Base-by-base conservation (phyloP, 2,888 invertebrate species). In the Noctua pronuba region DNA sequence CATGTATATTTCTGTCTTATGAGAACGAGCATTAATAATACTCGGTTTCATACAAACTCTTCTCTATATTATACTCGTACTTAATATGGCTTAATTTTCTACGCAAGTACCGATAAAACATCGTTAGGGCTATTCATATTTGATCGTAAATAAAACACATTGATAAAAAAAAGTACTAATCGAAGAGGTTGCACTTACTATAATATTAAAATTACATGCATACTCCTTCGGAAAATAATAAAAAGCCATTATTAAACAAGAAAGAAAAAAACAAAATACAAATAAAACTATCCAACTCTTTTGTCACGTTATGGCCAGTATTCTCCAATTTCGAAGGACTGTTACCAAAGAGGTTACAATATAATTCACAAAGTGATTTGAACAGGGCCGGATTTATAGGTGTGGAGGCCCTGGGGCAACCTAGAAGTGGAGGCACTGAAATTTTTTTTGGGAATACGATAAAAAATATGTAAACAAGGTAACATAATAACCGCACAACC, bases 271-370 rank as follows among this genome's bases (percentile, higher is more conserved):
- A 35, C 1, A 41, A 41, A 41, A 41, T 2, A 41, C 1, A 41
- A 41, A 41, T 10, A 41, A 35, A 28, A 44, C 0, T 3, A 16
- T 18, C 2, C 10, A 41, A 41, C 8, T 41, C 2, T 41, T 10
- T 13, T 11, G 41, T 13, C 11, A 41, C 11, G 10, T 11, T 41
- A 41, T 41, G 41, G 41, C 41, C 83, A 77, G 35, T 80, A 11
- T 41, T 64, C 8, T 7, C 1, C 16, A 41, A 8, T 65, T 73
- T 52, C 21, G 11, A 41, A 69, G 0, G 24, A 44, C 8, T 60
- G 8, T 18, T 24, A 52, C 44, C 52, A 62, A 78, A 83, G 5
- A 60, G 78, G n/a, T 70, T 46, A n/a, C 41, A 16, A 21, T 35
- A 69, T 77, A 60, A n/a, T 69, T 69, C 21, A 44, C 5, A 60